Base-by-base conservation (phyloP, 2,888 invertebrate species). In the Leptura quadrifasciata region DNA sequence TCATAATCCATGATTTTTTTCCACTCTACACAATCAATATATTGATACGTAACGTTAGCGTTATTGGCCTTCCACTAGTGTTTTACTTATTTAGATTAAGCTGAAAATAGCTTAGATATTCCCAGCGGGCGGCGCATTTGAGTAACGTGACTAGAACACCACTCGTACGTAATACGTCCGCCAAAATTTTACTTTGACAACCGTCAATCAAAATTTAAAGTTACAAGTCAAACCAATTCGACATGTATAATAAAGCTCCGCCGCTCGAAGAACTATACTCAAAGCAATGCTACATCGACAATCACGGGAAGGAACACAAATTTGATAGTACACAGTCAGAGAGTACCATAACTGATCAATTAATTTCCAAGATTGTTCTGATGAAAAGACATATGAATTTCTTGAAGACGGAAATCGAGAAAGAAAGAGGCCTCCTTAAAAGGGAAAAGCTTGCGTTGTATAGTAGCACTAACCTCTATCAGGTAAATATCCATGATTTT, bases 381-480 rank as follows among this genome's bases (percentile, higher is more conserved):
- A 58, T 69, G 69, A 58, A 15, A n/a, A 17, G 21, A 12, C 31
- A 69, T 21, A 21, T 69, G 18, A 15, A 58, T 15, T 6, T 20
- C 1, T 39, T 69, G 31, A 58, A 21, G n/a, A 12, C 10, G 0
- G 58, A 69, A n/a, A 31, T 69, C 20, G 20, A 24, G 20, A 58
- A n/a, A 15, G 69, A 69, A 47, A 69, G 35, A 21, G 21, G n/a
- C 35, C 17, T 69, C 1, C 69, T 69, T 2, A 31, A 69, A n/a
- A 18, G 20, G n/a, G 69, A 69, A 17, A 58, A 58, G n/a, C 10
- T 20, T 21, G 58, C 35, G 1, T 6, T 69, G 6, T 20, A 39
- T 10, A 31, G n/a, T 18, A 10, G n/a, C 15, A 35, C 6, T n/a
- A 52, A 6, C 24, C 24, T 67, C 0, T 31, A 35, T 17, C 27